A percentile compares a stretch with the other conserved stretches of the same genome.
Evolutionary conservation across 2,113 vertebrate genomes (phyloP).

Genomic region (Rynchops niger): DNA sequence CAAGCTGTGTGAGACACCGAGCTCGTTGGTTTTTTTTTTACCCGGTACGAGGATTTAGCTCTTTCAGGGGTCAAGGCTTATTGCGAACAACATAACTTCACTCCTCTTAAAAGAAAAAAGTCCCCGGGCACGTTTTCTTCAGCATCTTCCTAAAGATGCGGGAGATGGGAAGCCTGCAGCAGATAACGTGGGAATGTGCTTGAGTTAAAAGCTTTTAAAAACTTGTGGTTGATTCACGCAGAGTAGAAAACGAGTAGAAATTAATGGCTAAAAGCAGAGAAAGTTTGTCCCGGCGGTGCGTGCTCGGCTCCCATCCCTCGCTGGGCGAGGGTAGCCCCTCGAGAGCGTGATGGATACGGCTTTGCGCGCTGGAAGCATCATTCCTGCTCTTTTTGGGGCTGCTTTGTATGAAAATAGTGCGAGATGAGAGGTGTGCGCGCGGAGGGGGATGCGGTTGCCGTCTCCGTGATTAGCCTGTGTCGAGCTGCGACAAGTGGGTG

Average conservation of each 20-base stretch:
- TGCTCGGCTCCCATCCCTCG: neutral
- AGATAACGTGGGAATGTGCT: neutral
- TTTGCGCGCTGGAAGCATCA: accelerated
- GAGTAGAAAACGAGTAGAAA: neutral
- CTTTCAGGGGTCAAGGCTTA: neutral
- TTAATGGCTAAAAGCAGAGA: neutral
- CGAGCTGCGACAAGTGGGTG: neutral
- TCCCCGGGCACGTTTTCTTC: neutral
- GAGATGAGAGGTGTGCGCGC: neutral
- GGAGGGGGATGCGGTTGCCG: neutral
- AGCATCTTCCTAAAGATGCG: neutral
- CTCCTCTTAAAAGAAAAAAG: neutral
- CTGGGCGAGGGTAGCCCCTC: neutral
- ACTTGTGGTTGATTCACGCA: neutral
- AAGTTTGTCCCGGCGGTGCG: accelerated
- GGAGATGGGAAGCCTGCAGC: neutral
- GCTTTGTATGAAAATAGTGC: accelerated
- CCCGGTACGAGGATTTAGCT: neutral
- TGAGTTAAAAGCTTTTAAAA: neutral
- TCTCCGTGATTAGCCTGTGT: neutral
- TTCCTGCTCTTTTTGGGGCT: neutral
- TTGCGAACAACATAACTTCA: neutral
- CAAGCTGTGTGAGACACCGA: neutral
- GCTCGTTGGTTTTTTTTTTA: neutral
- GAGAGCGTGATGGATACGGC: accelerated